Conservation (phyloP, 2,113 vertebrate genomes). For the Cynocephalus volans region DNA sequence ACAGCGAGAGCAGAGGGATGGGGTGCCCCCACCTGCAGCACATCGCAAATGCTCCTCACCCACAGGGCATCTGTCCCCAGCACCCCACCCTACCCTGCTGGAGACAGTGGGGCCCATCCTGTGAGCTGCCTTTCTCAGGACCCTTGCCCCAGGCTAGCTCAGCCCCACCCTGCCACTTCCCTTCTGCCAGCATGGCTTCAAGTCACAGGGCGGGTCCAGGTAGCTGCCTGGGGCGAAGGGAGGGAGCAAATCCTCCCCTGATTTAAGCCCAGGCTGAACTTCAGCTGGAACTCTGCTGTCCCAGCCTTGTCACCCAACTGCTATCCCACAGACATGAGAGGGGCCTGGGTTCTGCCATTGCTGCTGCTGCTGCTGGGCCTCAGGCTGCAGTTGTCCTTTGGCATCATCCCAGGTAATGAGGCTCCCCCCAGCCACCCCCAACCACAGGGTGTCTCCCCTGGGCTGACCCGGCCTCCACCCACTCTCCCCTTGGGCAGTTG, state of each 20-base stretch:
- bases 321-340: neutral
- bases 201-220: neutral
- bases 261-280: neutral
- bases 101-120: no score
- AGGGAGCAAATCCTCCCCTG: constrained; percentile 24
- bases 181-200: neutral
- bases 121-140: neutral
- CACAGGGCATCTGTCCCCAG: neutral
- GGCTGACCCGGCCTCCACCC: neutral
- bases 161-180: neutral
- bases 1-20: neutral
- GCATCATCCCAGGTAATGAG: constrained; percentile 50
- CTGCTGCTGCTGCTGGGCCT: constrained; percentile 48
- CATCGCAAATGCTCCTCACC: no score
- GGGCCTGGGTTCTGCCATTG: neutral
- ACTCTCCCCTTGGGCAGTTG: constrained; percentile 78
- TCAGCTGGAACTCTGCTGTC: neutral
- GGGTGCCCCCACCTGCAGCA: neutral
- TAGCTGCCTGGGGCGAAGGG: neutral
- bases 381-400: neutral
- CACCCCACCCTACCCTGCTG: accelerated
- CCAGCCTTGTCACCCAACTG: accelerated
- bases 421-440: accelerated
- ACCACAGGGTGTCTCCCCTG: no score
- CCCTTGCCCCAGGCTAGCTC: neutral